Conservation (phyloP, 2,888 invertebrate genomes). For the Tachina lurida region DNA sequence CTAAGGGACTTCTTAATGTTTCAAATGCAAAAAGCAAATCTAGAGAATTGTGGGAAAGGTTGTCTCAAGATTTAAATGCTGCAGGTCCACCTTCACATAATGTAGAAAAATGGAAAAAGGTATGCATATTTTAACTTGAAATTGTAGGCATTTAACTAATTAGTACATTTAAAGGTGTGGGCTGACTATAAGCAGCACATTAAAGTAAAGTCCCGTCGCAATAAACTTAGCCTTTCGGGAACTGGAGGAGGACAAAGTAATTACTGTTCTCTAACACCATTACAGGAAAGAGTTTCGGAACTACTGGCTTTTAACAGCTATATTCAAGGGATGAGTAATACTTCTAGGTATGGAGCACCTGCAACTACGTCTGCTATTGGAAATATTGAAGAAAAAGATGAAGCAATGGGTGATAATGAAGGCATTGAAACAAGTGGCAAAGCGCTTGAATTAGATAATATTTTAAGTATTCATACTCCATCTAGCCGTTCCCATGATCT, state of each 20-base stretch:
- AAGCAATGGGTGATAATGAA: too few species aligned
- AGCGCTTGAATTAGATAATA: too few species aligned
- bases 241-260: slow-evolving; percentile 51
- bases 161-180: slow-evolving; percentile 36
- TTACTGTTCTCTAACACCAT: slow-evolving; percentile 41
- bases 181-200: slow-evolving; percentile 52
- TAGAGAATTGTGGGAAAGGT: too few species aligned
- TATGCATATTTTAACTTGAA: neutral
- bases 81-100: too few species aligned
- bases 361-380: neutral
- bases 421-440: too few species aligned
- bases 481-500: too few species aligned
- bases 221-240: slow-evolving; percentile 44
- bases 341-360: neutral
- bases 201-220: slow-evolving; percentile 44
- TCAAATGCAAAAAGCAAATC: too few species aligned
- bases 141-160: neutral
- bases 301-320: neutral
- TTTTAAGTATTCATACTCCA: too few species aligned
- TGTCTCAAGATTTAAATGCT: too few species aligned
- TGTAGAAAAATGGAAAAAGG: neutral
- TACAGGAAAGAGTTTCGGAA: slow-evolving; percentile 34
- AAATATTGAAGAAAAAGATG: neutral
- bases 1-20: too few species aligned
- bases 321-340: slow-evolving; percentile 7